These are phyloP conservation scores for Morpho helenor DNA, from an alignment of 2,888 invertebrate genomes.

Conservation along the genomic window DNA sequence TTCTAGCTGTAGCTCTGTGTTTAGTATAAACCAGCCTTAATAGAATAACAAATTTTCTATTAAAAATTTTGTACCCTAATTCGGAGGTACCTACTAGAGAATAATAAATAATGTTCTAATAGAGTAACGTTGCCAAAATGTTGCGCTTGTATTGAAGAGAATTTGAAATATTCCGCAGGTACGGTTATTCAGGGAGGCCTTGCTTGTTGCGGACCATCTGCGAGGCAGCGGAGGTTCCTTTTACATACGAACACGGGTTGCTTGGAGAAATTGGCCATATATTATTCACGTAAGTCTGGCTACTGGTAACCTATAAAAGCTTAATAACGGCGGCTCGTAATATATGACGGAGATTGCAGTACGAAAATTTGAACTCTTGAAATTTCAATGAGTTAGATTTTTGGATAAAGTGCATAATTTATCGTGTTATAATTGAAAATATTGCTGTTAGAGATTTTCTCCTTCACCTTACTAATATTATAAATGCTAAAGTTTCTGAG, in stretches of 20 bases:
- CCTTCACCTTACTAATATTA: not conserved
- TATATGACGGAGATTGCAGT: conserved; percentile 20
- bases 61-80: conserved; percentile 1
- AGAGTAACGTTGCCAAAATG: conserved; percentile 8
- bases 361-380: conserved; percentile 12
- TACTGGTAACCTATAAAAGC: conserved; percentile 31
- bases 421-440: too few species aligned
- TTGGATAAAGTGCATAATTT: too few species aligned
- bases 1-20: too few species aligned
- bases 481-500: too few species aligned
- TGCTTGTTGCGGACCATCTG: conserved; percentile 88
- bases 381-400: not conserved
- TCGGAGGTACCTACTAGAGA: not conserved
- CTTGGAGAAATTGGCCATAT: conserved; percentile 87
- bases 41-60: not conserved
- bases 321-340: conserved; percentile 23
- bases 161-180: conserved; percentile 59
- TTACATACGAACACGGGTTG: conserved; percentile 84
- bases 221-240: conserved; percentile 84
- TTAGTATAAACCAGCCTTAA: too few species aligned
- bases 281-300: conserved; percentile 84
- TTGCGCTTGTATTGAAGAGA: conserved; percentile 15
- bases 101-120: conserved; percentile 4
- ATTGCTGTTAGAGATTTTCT: not conserved
- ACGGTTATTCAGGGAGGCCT: conserved; percentile 82